phyloP scores from a whole-genome alignment of 2,888 invertebrate species.

The Anagyrus pseudococci region DNA sequence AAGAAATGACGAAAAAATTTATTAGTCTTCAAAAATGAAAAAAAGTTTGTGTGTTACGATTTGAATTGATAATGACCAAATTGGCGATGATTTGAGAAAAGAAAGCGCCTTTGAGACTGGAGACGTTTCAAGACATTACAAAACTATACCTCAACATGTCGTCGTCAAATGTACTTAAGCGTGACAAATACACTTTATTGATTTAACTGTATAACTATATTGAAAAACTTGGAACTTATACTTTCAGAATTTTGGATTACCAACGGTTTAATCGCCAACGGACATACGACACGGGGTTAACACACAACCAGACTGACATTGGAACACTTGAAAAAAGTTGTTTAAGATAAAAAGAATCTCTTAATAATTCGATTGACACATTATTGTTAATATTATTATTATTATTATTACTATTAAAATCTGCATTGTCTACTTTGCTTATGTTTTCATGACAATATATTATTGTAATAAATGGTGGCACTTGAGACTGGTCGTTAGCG shows the following conservation, averaged over 20 bases:
- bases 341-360: constrained; percentile 1
- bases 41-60: not conserved
- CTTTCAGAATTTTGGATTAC: too few species aligned
- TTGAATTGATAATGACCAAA: not conserved
- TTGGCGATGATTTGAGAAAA: not conserved
- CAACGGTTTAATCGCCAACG: not conserved
- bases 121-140: not conserved
- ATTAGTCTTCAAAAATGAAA: not conserved
- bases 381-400: not conserved
- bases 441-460: not conserved
- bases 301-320: constrained; percentile 16
- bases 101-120: too few species aligned
- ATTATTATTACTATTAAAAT: constrained; percentile 4
- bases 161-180: too few species aligned
- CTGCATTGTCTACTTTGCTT: constrained; percentile 3
- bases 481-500: constrained; percentile 22
- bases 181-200: not conserved
- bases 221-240: not conserved
- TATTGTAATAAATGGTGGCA: constrained; percentile 8
- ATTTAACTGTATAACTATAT: not conserved
- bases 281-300: not conserved
- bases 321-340: constrained; percentile 4
- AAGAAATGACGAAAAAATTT: not conserved
- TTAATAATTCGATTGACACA: not conserved
- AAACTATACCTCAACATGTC: not conserved